Conservation (phyloP, 2,888 invertebrate species). For the Chaitophorus viminalis region DNA sequence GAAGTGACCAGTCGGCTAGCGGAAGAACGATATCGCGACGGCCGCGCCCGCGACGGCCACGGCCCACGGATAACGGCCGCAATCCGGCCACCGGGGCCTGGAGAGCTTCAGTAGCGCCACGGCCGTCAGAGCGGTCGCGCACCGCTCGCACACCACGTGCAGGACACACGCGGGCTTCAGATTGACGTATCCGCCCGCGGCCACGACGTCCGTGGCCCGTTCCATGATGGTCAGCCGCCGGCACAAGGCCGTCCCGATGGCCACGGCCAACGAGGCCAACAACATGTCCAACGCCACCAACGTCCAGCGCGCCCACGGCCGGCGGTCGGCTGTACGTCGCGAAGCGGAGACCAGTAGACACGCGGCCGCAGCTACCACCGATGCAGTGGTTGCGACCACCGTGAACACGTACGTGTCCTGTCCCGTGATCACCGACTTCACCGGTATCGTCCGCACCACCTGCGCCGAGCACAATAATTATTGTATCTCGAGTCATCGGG, state of each 20-base stretch:
- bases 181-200: not conserved
- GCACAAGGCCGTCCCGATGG: not conserved
- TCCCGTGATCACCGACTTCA: not conserved
- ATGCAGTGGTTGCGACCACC: not conserved
- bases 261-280: not conserved
- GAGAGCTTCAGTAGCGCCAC: not conserved
- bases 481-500: too few species aligned
- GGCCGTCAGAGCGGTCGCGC: not conserved
- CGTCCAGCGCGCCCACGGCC: not conserved
- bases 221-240: conserved; percentile 3
- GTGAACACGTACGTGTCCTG: conserved; percentile 40
- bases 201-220: not conserved
- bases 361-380: not conserved
- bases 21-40: not conserved
- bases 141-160: not conserved
- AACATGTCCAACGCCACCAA: not conserved
- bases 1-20: not conserved
- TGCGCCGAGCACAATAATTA: not conserved
- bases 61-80: not conserved
- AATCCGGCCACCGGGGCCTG: not conserved
- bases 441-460: not conserved
- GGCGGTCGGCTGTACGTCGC: not conserved
- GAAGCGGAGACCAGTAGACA: not conserved
- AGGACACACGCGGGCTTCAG: not conserved
- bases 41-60: not conserved